Evolutionary conservation across 2,113 vertebrate species (phyloP), one percentile per base, ranked within the genome.

Genomic region (Neotragus pygmaeus): DNA sequence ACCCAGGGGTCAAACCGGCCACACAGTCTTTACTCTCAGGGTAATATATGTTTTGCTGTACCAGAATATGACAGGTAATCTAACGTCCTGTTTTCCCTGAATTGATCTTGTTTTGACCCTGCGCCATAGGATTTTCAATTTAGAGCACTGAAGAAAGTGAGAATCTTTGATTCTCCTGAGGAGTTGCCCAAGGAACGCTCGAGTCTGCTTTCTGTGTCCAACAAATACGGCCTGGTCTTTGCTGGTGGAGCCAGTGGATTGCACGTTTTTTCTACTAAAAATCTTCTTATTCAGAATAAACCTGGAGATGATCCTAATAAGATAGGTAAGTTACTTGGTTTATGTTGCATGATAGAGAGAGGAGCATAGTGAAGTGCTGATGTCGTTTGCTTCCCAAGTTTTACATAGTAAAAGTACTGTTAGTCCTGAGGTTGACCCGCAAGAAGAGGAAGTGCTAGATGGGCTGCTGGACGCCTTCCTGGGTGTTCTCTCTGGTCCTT

Each of bases 111-210:
- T 78, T 96, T 98, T 89, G 75, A n/a, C 53, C 9, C 47, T 89
- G 57, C 3, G 0, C 82, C 51, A 89, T 98, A 99, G 99, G 99
- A 99, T 97, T 99, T 99, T 96, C 99, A 99, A 96, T 99, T 99
- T 98, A 99, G 99, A 93, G 99, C 99, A 0, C 99, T 99, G 99
- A 99, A 99, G 98, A 99, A 99, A 96, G 98, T 99, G 6, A 99
- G 99, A 19, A 98, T 99, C 75, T 99, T 99, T 77, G 99, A 99
- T 1, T 64, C 99, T 3, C 98, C 99, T 0, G 99, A 99, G 1
- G 99, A 99, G 10, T 83, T 99, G 85, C 99, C 99, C 21, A 99
- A 98, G 96, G 99, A 99, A 16, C 99, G 99, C 90, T 99, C 99
- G 0, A 99, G 95, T 83, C 99, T 99, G 13, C 99, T 99, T 0